Evolutionary conservation across 2,797 vertebrate species (phyloP), one percentile per base, ranked within the genome.

Genomic region (Naso thynnoides): DNA sequence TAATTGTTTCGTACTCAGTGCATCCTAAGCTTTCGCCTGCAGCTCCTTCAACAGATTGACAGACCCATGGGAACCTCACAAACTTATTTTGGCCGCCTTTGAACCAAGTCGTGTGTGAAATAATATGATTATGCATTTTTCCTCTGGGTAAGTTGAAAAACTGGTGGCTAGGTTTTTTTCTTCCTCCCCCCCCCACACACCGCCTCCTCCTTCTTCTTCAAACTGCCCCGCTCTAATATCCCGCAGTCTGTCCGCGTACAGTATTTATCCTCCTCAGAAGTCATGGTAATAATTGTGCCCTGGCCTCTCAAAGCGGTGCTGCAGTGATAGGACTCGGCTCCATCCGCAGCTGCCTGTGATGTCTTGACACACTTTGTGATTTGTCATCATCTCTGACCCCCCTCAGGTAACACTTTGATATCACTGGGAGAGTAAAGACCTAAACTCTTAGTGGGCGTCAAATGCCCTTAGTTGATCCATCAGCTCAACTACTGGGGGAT

Each of bases 101-200:
- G 92, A 94, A 92, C 89, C 91, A 91, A 91, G 85, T 91, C 79
- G 87, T 89, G 91, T 91, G 90, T 92, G 89, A 93, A 94, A 93
- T 92, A 93, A 93, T 91, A 91, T 92, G 90, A 93, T 93, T 92
- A 93, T 91, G 89, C 88, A 67, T 93, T 92, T 89, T 86, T 92
- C 91, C 89, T 88, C 89, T 91, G 91, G 91, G 89, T 88, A 87
- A 88, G 86, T 91, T 89, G 76, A 81, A 74, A 88, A 91, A 91
- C 82, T 84, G 87, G 86, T 85, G 86, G 89, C 85, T 70, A 76
- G 64, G 55, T 13, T 54, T 61, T 67, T 62, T 58, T 2, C 3
- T 2, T 4, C 15, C 8, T 16, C 24, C 6, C 29, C 4, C 16
- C 6, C 4, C 8, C 33, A 8, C 47, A n/a, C 62, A 15, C 54